Base-by-base conservation (phyloP, 2,888 invertebrate species). In the Synanthedon formicaeformis region DNA sequence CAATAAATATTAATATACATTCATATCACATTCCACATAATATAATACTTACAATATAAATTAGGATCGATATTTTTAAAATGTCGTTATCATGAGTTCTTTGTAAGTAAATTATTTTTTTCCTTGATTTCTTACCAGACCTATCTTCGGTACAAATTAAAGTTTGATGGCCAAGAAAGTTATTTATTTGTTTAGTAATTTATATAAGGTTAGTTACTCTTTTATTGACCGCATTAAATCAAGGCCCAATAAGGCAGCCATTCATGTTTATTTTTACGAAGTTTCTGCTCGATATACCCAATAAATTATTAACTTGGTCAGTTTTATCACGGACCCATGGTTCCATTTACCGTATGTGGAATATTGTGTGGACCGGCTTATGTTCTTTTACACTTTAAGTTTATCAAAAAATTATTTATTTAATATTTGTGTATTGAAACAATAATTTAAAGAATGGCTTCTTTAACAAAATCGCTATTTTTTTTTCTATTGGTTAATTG, bases 161-260 rank as follows among this genome's bases (percentile, higher is more conserved):
- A 81, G 67, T 84, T 81, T 85, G 85, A 86, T 81, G 81, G 75
- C 80, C 83, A 80, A 63, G 63, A 71, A 74, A 75, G 83, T 87
- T 86, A 85, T 87, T 86, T 87, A 87, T 87, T 85, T 85, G 85
- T 83, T 86, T 78, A 83, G 80, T 85, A 87, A 86, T 87, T 85
- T 87, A 87, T 87, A 83, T 86, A 84, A 82, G 84, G 85, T 86
- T 86, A 84, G 86, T 86, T 84, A 86, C 85, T 81, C 86, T 86
- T 87, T 87, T 87, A 87, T 87, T 85, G 76, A 70, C 66, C 67
- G 78, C 79, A 85, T 86, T 87, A 87, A 87, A 87, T 87, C 87
- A 87, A 81, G 84, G 74, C 80, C 80, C 86, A 87, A 86, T 86
- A 85, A 87, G 86, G 86, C 87, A 84, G 81, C 81, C 84, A 86